phyloP scores from a whole-genome alignment of 2,797 vertebrate genomes.

The Pangasius djambal region DNA sequence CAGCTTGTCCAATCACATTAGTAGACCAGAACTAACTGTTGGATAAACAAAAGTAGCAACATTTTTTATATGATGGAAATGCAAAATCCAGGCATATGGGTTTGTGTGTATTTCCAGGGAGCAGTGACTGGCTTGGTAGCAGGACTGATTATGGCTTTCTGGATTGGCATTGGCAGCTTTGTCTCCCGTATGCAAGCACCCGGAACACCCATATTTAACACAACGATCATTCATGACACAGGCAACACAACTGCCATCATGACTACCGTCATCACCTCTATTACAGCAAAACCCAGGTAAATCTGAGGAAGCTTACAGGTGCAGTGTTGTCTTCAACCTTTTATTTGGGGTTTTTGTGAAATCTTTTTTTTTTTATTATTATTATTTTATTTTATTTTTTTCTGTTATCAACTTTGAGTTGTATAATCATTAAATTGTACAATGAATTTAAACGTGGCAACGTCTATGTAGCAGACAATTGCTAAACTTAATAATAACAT shows the following conservation, averaged over 20 bases:
- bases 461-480: neutral
- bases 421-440: neutral
- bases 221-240: slow-evolving; percentile 51
- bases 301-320: neutral
- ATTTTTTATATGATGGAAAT: neutral
- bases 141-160: slow-evolving; percentile 92
- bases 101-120: slow-evolving; percentile 74
- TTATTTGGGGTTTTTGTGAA: neutral
- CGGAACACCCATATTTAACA: slow-evolving; percentile 51
- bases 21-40: neutral
- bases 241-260: slow-evolving; percentile 74
- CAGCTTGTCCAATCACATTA: neutral
- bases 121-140: slow-evolving; percentile 81
- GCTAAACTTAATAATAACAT: neutral
- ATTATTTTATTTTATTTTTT: too few relatives aligned
- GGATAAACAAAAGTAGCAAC: neutral
- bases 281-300: slow-evolving; percentile 71
- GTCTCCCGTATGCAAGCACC: slow-evolving; percentile 55
- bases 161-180: slow-evolving; percentile 90
- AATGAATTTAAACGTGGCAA: neutral
- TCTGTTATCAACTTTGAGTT: neutral
- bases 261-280: slow-evolving; percentile 65
- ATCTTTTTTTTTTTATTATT: neutral
- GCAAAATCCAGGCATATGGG: neutral
- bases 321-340: neutral